Evolutionary conservation across 2,113 vertebrate genomes (phyloP).

Genomic region (Chunga burmeisteri): DNA sequence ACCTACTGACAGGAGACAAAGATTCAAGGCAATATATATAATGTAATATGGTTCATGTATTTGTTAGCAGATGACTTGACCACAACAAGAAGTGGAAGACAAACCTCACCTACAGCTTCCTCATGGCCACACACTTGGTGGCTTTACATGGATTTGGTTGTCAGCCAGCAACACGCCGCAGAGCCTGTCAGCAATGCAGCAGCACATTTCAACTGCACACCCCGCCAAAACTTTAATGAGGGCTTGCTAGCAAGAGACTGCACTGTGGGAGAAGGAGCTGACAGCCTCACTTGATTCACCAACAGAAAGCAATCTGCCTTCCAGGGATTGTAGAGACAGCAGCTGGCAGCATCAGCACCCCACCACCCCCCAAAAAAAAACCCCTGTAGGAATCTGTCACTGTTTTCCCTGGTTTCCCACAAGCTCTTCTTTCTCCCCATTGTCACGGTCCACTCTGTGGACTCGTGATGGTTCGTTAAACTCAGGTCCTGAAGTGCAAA

Average conservation of each 20-base stretch:
- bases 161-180: neutral
- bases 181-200: neutral
- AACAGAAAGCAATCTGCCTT: neutral
- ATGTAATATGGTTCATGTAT: neutral
- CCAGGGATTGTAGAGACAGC: neutral
- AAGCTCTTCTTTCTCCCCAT: neutral
- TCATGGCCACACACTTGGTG: neutral
- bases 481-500: too few species aligned
- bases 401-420: neutral
- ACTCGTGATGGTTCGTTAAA: too few species aligned
- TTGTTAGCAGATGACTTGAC: neutral
- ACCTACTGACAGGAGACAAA: neutral
- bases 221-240: neutral
- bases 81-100: neutral
- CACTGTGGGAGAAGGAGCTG: neutral
- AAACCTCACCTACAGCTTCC: neutral
- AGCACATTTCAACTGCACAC: neutral
- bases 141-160: neutral
- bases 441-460: too few species aligned
- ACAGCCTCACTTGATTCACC: neutral
- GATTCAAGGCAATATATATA: neutral
- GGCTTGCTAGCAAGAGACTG: neutral
- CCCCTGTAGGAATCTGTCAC: rapidly evolving
- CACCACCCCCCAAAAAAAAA: neutral
- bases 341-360: neutral